Base-by-base conservation (phyloP, 2,797 vertebrate genomes). In the Melanotaenia nigrans region DNA sequence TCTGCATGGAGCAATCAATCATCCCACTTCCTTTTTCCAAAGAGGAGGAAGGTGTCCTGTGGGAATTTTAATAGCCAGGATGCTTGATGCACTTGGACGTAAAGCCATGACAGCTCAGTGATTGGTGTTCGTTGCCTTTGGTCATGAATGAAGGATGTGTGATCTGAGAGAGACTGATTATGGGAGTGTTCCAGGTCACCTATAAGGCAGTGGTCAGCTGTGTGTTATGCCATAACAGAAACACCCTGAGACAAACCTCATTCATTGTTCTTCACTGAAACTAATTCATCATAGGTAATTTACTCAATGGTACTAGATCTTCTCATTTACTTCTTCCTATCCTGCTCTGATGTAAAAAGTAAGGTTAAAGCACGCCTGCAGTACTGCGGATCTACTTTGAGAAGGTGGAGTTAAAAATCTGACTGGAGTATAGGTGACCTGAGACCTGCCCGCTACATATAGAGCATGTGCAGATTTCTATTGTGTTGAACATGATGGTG, bases 1-100 rank as follows among this genome's bases (percentile, higher is more conserved):
- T 91, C 90, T 96, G 96, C 95, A 97, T 96, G 94, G 91, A 94
- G 91, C 91, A 90, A 89, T 88, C 89, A 84, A 83, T 83, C 75
- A 71, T 51, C 65, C 77, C 54, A 30, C 70, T 68, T 75, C 70
- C 79, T 78, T 81, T 68, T 60, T 79, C 87, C 79, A 71, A 73
- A 86, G 60, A 58, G 84, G 82, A 85, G 55, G 73, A 76, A 49
- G 1, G 38, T 33, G 68, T 67, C 70, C 61, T 54, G 73, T 61
- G 71, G 65, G 65, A 67, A 53, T 33, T 57, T 75, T 35, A 51
- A 49, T 55, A 61, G 14, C 75, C 65, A 55, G 79, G 73, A 90
- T 80, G 79, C 83, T 86, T 87, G 89, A 92, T 76, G 61, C 71
- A 84, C 73, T 79, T 28, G 65, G 79, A 79, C 61, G 38, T 71